A percentile compares a stretch with the other conserved stretches of the same genome.
phyloP scores from a whole-genome alignment of 2,888 invertebrate genomes.

The Synanthedon andrenaeformis region DNA sequence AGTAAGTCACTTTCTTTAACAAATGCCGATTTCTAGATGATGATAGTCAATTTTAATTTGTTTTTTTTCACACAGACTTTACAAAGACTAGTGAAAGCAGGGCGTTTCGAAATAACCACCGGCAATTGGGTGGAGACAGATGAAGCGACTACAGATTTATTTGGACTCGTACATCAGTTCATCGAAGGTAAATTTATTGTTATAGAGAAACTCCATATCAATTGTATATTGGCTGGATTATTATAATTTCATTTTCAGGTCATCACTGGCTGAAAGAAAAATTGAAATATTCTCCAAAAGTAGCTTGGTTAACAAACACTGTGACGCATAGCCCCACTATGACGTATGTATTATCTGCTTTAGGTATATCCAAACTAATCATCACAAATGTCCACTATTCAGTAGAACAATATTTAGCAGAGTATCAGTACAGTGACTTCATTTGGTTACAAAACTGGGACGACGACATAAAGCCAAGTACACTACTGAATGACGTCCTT shows the following conservation, averaged over 20 bases:
- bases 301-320: constrained; percentile 94
- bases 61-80: constrained; percentile 61
- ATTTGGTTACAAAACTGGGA: constrained; percentile 92
- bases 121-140: constrained; percentile 97
- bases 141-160: constrained; percentile 89
- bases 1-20: constrained; percentile 21
- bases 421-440: constrained; percentile 88
- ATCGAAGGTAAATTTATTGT: constrained; percentile 76
- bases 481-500: constrained; percentile 34
- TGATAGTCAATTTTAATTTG: no score
- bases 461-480: constrained; percentile 24
- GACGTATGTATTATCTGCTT: constrained; percentile 84
- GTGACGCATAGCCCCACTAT: constrained; percentile 95
- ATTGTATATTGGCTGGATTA: not conserved
- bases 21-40: no score
- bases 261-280: constrained; percentile 90
- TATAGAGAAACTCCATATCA: not conserved
- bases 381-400: constrained; percentile 93
- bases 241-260: constrained; percentile 62
- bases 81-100: constrained; percentile 79
- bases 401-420: constrained; percentile 93
- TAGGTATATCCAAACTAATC: constrained; percentile 84
- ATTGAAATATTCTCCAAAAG: constrained; percentile 81
- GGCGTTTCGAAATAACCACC: constrained; percentile 89
- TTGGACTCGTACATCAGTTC: constrained; percentile 89